Percentiles rank a stretch among this genome's conserved stretches.
phyloP scores from a whole-genome alignment of 2,113 vertebrate species.

The Canis aureus region DNA sequence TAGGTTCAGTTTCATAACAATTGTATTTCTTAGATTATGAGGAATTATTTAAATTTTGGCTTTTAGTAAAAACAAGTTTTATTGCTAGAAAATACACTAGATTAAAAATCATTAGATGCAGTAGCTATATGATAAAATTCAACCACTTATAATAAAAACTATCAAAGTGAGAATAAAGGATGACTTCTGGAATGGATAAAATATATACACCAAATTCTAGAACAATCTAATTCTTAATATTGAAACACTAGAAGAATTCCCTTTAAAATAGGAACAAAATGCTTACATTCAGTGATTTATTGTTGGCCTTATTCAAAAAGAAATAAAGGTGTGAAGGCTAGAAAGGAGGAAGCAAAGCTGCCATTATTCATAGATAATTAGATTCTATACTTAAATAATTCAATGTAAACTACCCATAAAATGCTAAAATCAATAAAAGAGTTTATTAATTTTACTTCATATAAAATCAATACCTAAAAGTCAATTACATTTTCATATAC shows the following conservation, averaged over 20 bases:
- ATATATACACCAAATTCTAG: background rate
- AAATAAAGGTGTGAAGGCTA: background rate
- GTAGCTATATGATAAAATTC: background rate
- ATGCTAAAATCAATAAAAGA: background rate
- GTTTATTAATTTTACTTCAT: constrained; percentile 20
- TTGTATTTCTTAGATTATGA: background rate
- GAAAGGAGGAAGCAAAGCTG: background rate
- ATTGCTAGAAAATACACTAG: background rate
- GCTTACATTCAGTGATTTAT: background rate
- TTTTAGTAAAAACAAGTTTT: background rate
- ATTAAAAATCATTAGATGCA: background rate
- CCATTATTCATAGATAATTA: background rate
- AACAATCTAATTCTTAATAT: background rate
- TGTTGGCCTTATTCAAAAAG: background rate
- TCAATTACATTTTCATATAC: background rate
- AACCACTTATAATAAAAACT: background rate
- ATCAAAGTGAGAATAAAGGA: background rate
- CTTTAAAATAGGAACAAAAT: background rate
- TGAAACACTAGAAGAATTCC: background rate
- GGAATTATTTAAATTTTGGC: background rate
- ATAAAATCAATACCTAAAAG: background rate
- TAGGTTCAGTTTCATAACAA: background rate
- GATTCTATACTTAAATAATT: background rate
- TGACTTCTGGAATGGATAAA: background rate
- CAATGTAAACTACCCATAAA: background rate